Evolutionary conservation across 2,888 invertebrate genomes (phyloP), one percentile per base, ranked within the genome.

Genomic region (Acleris emargana): DNA sequence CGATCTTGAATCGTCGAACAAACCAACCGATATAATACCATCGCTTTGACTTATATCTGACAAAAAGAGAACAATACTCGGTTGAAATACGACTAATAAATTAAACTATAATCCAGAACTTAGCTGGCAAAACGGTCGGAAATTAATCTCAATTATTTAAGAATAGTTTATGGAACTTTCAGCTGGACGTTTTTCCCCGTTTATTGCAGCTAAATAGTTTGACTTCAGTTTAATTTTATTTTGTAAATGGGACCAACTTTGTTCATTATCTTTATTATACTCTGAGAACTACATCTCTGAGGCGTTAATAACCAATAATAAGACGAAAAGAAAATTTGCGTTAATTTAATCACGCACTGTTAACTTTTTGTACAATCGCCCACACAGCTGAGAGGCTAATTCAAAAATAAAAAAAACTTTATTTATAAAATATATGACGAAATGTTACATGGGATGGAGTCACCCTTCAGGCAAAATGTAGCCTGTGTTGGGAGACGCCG

Each of bases 131-230:
- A 53, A 53, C 25, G 32, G 58, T 47, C 52, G 58, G 52, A 52
- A n/a, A 53, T 64, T 49, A 58, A 58, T 64, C 49, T 58, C 42
- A 58, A 58, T 58, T 53, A 64, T 22, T 53, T 43, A 49, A 58
- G 54, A 64, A 45, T 45, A 17, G 17, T 53, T 58, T 47, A 52
- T 45, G 3, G 18, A 53, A 53, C 58, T 58, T 58, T 53, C 49
- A 42, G 47, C 7, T 42, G 55, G 55, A 20, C 22, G 22, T 17
- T 47, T 38, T 52, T 38, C 16, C 45, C 51, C 28, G 51, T 52
- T 63, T 17, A 22, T 53, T 22, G 22, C 22, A 22, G 53, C 47
- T 58, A 42, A 53, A 53, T 49, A 51, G 18, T 57, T 45, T 11
- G 1, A 38, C 20, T 47, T 5, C 16, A 43, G 43, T 22, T 43